Evolutionary conservation across 2,113 vertebrate species (phyloP).

Genomic region (Cairina moschata): DNA sequence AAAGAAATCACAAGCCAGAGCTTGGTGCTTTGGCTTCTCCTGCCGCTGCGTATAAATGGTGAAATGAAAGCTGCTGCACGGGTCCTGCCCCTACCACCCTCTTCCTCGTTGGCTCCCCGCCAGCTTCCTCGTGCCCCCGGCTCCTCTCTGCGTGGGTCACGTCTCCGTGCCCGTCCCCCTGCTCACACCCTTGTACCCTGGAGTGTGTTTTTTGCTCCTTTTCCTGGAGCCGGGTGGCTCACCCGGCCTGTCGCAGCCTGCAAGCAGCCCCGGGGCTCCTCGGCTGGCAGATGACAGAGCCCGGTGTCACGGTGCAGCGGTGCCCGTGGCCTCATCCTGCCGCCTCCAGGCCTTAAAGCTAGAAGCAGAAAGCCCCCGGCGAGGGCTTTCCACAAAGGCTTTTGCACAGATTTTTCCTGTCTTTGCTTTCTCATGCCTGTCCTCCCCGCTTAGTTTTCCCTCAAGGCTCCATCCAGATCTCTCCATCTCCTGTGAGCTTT

Average conservation of each 20-base stretch:
- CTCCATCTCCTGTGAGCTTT: background rate
- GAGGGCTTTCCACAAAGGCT: background rate
- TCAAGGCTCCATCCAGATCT: background rate
- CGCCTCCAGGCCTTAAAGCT: too few relatives aligned
- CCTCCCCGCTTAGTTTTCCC: too few relatives aligned
- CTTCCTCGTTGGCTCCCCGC: background rate
- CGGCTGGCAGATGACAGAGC: background rate
- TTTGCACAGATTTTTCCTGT: background rate
- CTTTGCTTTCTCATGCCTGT: too few relatives aligned
- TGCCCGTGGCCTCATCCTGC: too few relatives aligned
- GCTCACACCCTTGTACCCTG: background rate
- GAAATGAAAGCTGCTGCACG: too few relatives aligned
- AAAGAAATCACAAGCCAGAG: background rate
- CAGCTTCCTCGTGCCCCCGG: background rate
- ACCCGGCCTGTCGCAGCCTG: too few relatives aligned
- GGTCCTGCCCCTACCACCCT: background rate
- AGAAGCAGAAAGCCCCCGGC: too few relatives aligned
- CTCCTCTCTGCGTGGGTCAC: too few relatives aligned
- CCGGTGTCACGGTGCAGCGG: background rate
- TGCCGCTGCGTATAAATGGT: too few relatives aligned
- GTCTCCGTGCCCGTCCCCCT: background rate
- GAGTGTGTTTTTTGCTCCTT: background rate
- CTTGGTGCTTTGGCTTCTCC: background rate
- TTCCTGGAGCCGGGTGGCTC: too few relatives aligned
- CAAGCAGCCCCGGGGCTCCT: too few relatives aligned